Percentiles rank a stretch among this genome's conserved stretches.
These are phyloP conservation scores for Drosophila seguyi DNA, from an alignment of 1,140 invertebrate genomes.

Conservation along the genomic window DNA sequence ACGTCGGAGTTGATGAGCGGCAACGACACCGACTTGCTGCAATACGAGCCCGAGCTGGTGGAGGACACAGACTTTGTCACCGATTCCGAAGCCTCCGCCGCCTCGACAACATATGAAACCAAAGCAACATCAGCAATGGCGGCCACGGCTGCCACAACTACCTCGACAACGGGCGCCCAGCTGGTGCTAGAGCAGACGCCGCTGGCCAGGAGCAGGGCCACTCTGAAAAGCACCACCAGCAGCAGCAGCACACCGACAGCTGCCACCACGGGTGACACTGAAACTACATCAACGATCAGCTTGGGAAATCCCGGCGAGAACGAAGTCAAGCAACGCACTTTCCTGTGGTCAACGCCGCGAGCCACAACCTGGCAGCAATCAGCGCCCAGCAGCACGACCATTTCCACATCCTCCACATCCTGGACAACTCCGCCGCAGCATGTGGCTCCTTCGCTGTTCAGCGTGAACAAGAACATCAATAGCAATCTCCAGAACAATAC, in stretches of 20 bases:
- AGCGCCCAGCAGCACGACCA: slow-evolving; percentile 17
- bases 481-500: slow-evolving; percentile 61
- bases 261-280: slow-evolving; percentile 47
- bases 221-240: slow-evolving; percentile 13
- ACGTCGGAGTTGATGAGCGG: slow-evolving; percentile 22
- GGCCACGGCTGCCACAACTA: slow-evolving; percentile 46
- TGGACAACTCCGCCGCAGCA: slow-evolving; percentile 49
- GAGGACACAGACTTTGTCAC: slow-evolving; percentile 31
- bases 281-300: slow-evolving; percentile 35
- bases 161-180: slow-evolving; percentile 48
- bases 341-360: slow-evolving; percentile 40
- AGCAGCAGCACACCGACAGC: slow-evolving; percentile 34
- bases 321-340: slow-evolving; percentile 36
- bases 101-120: slow-evolving; percentile 63
- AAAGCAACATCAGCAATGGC: slow-evolving; percentile 67
- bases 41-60: slow-evolving; percentile 63
- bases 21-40: slow-evolving; percentile 62
- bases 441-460: slow-evolving; percentile 55
- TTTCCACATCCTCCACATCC: slow-evolving; percentile 6
- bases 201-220: slow-evolving; percentile 31
- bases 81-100: slow-evolving; percentile 37
- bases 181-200: slow-evolving; percentile 69
- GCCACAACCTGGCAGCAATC: slow-evolving; percentile 6
- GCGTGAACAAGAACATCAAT: slow-evolving; percentile 73
- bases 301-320: slow-evolving; percentile 15